Percentiles rank a stretch among this genome's conserved stretches.
These are phyloP conservation scores for Lates japonicus DNA, from an alignment of 2,797 vertebrate species.

Conservation along the genomic window DNA sequence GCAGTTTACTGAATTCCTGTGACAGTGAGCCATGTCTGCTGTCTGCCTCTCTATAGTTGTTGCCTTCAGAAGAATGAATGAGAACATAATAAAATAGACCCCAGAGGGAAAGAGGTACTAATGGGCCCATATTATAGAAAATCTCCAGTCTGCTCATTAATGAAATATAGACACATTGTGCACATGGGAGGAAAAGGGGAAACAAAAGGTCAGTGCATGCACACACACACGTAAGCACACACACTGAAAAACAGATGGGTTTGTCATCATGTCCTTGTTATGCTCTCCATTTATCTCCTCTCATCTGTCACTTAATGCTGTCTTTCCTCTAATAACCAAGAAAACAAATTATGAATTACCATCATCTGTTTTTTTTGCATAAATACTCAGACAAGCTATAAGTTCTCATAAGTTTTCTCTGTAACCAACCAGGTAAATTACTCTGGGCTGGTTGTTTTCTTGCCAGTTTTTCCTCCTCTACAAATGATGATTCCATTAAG, in stretches of 20 bases:
- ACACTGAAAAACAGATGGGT: conserved; percentile 52
- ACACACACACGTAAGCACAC: neutral
- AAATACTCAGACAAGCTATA: conserved; percentile 24
- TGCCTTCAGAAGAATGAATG: conserved; percentile 66
- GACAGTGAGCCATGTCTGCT: conserved; percentile 38
- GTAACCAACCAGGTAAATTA: conserved; percentile 34
- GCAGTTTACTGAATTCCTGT: conserved; percentile 32
- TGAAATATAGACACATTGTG: conserved; percentile 56
- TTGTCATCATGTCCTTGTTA: conserved; percentile 53
- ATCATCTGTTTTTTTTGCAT: conserved; percentile 34
- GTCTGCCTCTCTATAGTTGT: conserved; percentile 44
- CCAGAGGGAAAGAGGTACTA: conserved; percentile 60
- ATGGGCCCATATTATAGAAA: conserved; percentile 78
- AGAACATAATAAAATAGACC: conserved; percentile 30
- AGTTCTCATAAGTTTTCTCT: conserved; percentile 8
- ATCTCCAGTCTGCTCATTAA: conserved; percentile 74
- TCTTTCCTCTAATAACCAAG: conserved; percentile 30
- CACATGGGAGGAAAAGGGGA: conserved; percentile 16
- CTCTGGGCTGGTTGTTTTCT: conserved; percentile 37
- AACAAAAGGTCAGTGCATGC: neutral
- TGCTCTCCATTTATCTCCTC: conserved; percentile 40
- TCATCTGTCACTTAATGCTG: conserved; percentile 28
- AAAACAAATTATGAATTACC: conserved; percentile 48
- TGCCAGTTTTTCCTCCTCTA: conserved; percentile 14
- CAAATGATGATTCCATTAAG: conserved; percentile 71